Conservation (phyloP, 2,888 invertebrate species). For the Pantelozetes paolii region DNA sequence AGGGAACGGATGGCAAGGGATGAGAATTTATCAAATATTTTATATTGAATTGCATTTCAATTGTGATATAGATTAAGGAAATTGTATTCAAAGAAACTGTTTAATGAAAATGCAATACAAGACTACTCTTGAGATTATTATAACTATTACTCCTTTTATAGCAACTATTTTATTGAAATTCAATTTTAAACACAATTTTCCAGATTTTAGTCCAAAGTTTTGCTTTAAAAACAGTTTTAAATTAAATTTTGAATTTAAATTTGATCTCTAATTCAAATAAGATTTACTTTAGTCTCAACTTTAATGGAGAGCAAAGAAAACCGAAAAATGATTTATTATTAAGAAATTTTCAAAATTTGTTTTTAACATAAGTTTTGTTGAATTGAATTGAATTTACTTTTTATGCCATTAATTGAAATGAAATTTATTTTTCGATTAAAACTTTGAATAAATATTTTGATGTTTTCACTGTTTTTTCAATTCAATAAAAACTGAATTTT, state of each 20-base stretch:
- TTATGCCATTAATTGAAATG: too few species aligned
- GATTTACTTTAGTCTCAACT: not conserved
- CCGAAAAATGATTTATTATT: too few species aligned
- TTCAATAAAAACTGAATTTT: too few species aligned
- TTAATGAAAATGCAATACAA: not conserved
- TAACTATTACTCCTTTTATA: too few species aligned
- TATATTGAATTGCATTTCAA: constrained; percentile 9
- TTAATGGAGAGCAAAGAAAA: too few species aligned
- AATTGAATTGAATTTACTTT: too few species aligned
- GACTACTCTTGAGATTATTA: constrained; percentile 7
- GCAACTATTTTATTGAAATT: constrained; percentile 20
- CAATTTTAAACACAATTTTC: constrained; percentile 2
- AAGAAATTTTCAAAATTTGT: too few species aligned
- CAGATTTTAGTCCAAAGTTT: not conserved
- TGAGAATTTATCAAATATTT: constrained; percentile 7
- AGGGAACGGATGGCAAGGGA: too few species aligned
- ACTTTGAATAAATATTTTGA: too few species aligned
- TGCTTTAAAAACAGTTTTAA: not conserved
- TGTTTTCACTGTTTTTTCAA: too few species aligned
- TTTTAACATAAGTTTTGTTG: too few species aligned
- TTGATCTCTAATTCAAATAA: constrained; percentile 6
- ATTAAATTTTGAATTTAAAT: constrained; percentile 12
- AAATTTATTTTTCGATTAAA: too few species aligned
- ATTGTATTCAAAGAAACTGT: constrained; percentile 32
- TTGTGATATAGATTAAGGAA: constrained; percentile 23